Conservation (phyloP, 2,113 vertebrate genomes). For the Mellivora capensis region DNA sequence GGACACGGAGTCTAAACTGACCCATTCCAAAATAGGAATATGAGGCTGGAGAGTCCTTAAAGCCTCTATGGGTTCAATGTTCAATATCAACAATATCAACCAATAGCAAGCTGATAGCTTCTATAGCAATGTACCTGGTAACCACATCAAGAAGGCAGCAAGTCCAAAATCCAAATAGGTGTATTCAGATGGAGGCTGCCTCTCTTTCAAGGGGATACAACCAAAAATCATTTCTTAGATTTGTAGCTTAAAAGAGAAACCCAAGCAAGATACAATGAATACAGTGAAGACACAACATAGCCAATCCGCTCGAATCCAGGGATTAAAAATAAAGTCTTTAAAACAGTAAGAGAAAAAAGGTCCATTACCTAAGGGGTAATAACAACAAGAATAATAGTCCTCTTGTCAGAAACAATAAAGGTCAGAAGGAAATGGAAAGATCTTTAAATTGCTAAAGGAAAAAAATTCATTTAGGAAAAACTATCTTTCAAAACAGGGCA, state of each 20-base stretch:
- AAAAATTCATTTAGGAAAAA: neutral
- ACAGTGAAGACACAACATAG: neutral
- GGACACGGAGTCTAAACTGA: neutral
- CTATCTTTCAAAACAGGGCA: neutral
- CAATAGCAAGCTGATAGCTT: neutral
- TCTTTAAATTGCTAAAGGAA: neutral
- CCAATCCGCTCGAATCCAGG: neutral
- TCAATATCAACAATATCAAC: neutral
- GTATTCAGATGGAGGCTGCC: neutral
- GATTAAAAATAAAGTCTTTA: neutral
- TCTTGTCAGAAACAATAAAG: neutral
- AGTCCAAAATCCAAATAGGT: neutral
- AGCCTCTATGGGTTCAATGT: neutral
- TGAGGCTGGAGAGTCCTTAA: neutral
- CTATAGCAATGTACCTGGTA: neutral
- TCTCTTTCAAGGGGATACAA: neutral
- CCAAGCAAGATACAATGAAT: neutral
- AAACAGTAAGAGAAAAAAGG: neutral
- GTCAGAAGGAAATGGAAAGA: neutral
- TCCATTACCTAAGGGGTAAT: neutral
- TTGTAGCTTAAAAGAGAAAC: neutral
- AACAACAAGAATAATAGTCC: neutral
- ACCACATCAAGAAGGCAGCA: neutral
- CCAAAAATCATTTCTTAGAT: neutral
- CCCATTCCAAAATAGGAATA: neutral